Base-by-base conservation (phyloP, 2,113 vertebrate species). In the Notarius quadriscutis region DNA sequence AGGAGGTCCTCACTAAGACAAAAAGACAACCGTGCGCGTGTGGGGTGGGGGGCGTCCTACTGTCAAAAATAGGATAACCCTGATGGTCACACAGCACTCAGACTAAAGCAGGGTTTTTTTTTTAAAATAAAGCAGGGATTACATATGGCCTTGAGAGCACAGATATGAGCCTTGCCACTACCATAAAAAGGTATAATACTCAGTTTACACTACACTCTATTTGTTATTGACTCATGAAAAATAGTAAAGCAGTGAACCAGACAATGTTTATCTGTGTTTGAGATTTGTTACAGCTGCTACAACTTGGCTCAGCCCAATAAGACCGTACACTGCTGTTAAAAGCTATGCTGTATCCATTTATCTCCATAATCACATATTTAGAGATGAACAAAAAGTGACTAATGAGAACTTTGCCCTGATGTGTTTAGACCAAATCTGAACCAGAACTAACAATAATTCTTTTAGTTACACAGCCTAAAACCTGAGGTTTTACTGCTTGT, bases 31-130 rank as follows among this genome's bases (percentile, higher is more conserved):
- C 9, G 0, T 27, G 25, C 30, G 25, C 53, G 51, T 14, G 6
- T 55, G 12, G n/a, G 4, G 9, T 0, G n/a, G 17, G 0, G 10
- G 3, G 11, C 1, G 41, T 8, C 27, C 14, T 69, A 17, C 58
- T 85, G 83, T 65, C 80, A 87, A 88, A 91, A 91, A 89, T 87
- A 91, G 88, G 89, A 90, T 88, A 34, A 75, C 86, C 69, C 58
- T 67, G 55, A 63, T 86, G 87, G 84, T 91, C 84, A 89, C 53
- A 65, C 83, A 83, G 72, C 82, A 86, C 78, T 87, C 50, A 85
- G 78, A 65, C 71, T 72, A 58, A 74, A 86, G 82, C 60, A 20
- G 79, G 72, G 1, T 90, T 62, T 86, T 87, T 80, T 41, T 41
- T 41, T 41, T 41, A 3, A 41, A 41, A 78, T 72, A 71, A 91